Conservation (phyloP, 1,140 invertebrate genomes). For the Caenorhabditis brenneri region DNA sequence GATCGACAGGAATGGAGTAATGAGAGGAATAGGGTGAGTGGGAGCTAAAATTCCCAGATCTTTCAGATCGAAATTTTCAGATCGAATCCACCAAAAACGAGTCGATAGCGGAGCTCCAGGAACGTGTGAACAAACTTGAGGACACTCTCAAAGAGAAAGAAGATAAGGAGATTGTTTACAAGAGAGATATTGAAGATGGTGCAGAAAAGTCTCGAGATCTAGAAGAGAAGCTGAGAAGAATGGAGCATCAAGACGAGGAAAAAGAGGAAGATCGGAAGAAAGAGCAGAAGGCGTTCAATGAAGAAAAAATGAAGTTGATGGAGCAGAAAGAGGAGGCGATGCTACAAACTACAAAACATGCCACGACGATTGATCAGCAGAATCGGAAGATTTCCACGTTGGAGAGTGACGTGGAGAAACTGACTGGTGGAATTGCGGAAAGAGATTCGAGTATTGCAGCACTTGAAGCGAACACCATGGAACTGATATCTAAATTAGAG, state of each 20-base stretch:
- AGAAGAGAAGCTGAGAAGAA: constrained; percentile 28
- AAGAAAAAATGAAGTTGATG: constrained; percentile 31
- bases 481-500: background rate
- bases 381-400: background rate
- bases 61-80: constrained; percentile 39
- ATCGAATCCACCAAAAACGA: constrained; percentile 25
- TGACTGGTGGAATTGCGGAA: background rate
- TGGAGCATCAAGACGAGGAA: background rate
- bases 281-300: constrained; percentile 1
- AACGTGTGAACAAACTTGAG: constrained; percentile 22
- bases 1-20: constrained; percentile 49
- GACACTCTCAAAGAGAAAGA: constrained; percentile 14
- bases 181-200: constrained; percentile 32
- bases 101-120: constrained; percentile 2
- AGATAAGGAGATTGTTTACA: constrained; percentile 7
- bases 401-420: constrained; percentile 11
- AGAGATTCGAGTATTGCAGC: background rate
- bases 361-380: constrained; percentile 11
- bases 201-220: constrained; percentile 8
- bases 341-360: background rate
- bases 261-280: constrained; percentile 36
- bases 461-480: background rate
- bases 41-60: too few relatives aligned
- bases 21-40: constrained; percentile 48
- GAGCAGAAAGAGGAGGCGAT: constrained; percentile 18